A percentile compares a stretch with the other conserved stretches of the same genome.
Conservation (phyloP, 2,113 vertebrate species). For the Prunella himalayana region DNA sequence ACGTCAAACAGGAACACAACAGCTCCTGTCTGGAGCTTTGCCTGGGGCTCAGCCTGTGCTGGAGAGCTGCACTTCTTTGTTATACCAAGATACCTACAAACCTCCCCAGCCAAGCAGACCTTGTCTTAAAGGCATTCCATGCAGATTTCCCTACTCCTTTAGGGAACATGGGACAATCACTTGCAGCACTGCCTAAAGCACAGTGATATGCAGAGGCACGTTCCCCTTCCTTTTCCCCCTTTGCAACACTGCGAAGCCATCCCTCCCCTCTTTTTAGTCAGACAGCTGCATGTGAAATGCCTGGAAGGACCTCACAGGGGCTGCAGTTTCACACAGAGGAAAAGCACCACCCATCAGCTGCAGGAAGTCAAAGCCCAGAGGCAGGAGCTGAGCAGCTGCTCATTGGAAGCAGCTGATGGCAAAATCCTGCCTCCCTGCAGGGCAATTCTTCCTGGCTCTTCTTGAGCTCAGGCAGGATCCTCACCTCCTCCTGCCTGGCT, state of each 20-base stretch:
- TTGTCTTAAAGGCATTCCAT: neutral
- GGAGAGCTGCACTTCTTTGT: neutral
- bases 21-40: neutral
- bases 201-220: neutral
- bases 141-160: neutral
- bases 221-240: neutral
- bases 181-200: neutral
- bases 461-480: neutral
- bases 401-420: neutral
- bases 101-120: neutral
- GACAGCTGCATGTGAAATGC: neutral
- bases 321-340: neutral
- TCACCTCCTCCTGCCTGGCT: neutral
- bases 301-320: neutral
- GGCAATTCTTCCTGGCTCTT: neutral
- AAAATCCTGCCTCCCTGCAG: neutral
- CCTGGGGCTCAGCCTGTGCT: neutral
- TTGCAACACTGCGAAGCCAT: neutral
- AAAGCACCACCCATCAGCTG: neutral
- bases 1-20: neutral
- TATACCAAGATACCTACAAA: neutral
- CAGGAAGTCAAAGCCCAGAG: neutral
- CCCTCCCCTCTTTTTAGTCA: neutral
- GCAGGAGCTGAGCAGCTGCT: neutral
- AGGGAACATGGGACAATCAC: neutral